Evolutionary conservation across 2,797 vertebrate genomes (phyloP).

Genomic region (Enteromius thamalakanensis): DNA sequence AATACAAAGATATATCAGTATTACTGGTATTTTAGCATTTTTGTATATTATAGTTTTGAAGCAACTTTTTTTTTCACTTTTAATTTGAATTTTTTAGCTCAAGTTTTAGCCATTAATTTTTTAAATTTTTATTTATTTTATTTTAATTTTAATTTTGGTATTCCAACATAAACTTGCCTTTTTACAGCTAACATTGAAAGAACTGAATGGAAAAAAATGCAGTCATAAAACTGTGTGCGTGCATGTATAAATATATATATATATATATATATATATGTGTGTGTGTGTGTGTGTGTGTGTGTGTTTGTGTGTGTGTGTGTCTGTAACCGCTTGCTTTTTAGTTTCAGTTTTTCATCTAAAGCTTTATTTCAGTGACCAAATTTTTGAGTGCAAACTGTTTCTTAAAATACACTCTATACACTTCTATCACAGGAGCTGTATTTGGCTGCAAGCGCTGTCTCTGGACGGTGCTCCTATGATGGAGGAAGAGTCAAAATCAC

Average conservation of each 20-base stretch:
- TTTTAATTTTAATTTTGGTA: not conserved
- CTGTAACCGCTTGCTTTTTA: no score
- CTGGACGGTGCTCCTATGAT: not conserved
- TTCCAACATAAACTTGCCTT: not conserved
- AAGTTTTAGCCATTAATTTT: no score
- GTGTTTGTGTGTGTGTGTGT: no score
- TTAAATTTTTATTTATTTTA: not conserved
- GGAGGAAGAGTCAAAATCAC: constrained; percentile 37
- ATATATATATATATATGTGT: no score
- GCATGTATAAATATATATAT: no score
- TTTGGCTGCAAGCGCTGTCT: not conserved
- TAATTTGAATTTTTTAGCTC: no score
- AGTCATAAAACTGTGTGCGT: no score
- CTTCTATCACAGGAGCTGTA: not conserved
- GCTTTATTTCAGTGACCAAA: not conserved
- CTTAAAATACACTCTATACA: not conserved
- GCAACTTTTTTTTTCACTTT: not conserved
- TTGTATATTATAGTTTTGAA: not conserved
- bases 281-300: no score
- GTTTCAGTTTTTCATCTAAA: not conserved
- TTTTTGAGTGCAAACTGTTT: not conserved
- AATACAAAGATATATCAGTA: not conserved
- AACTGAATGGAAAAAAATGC: no score
- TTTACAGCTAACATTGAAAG: no score
- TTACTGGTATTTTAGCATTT: not conserved